Evolutionary conservation across 35 echinoderm and acorn worm species (phyloP).

Genomic region (Ophiothrix spiculata): DNA sequence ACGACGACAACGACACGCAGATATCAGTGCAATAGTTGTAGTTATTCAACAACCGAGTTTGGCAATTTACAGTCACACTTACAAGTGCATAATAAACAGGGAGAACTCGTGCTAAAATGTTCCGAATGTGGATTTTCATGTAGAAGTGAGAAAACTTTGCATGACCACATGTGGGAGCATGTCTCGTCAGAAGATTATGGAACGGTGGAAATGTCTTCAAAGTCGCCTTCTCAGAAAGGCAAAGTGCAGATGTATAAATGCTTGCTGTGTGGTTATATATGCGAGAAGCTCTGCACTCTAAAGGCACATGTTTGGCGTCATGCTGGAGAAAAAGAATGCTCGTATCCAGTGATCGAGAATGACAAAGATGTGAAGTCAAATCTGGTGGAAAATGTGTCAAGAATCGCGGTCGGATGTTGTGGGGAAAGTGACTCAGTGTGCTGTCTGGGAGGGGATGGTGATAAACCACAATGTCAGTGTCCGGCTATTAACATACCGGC

Average conservation of each 20-base stretch:
- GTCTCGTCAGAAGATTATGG: conserved; percentile 24
- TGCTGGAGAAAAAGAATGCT: conserved; percentile 85
- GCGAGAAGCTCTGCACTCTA: conserved; percentile 89
- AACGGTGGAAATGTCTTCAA: not conserved
- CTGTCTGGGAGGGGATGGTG: not conserved
- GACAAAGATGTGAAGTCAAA: conserved; percentile 31
- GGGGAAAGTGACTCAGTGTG: not conserved
- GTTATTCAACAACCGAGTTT: conserved; percentile 49
- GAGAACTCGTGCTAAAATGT: conserved; percentile 79
- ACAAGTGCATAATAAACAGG: conserved; percentile 61
- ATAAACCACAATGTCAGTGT: not conserved
- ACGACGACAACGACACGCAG: conserved; percentile 24
- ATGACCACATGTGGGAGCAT: conserved; percentile 88
- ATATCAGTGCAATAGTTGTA: conserved; percentile 80
- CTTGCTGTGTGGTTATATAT: conserved; percentile 78
- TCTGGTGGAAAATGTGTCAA: not conserved
- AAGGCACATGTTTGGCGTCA: conserved; percentile 96
- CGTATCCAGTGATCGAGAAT: conserved; percentile 81
- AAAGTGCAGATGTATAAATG: conserved; percentile 74
- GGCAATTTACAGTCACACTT: conserved; percentile 61
- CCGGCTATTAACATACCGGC: not conserved
- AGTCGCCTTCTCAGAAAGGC: not conserved
- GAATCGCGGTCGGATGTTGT: not conserved
- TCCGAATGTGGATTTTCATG: conserved; percentile 90
- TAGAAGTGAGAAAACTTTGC: conserved; percentile 47